Evolutionary conservation across 2,888 invertebrate genomes (phyloP).

Genomic region (Napeogenes sylphis): DNA sequence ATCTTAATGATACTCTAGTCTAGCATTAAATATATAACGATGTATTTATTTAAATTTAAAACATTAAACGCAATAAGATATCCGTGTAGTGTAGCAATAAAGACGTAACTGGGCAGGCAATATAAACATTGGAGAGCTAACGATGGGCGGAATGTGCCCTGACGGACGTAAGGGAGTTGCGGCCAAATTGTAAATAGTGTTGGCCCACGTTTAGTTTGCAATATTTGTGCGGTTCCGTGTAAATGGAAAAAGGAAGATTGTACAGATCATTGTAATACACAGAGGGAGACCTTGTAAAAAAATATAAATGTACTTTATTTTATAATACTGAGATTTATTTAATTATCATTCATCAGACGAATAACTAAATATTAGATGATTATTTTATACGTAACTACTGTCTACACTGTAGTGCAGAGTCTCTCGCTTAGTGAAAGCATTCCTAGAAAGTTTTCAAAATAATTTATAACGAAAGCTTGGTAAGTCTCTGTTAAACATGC

Average conservation of each 20-base stretch:
- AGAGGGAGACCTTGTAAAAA: slow-evolving; percentile 20
- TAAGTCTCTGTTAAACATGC: slow-evolving; percentile 35
- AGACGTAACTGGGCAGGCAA: slow-evolving; percentile 45
- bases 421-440: too few relatives aligned
- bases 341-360: too few relatives aligned
- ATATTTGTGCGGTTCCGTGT: slow-evolving; percentile 73
- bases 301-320: background rate
- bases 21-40: background rate
- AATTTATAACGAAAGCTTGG: background rate
- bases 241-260: slow-evolving; percentile 67
- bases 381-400: too few relatives aligned
- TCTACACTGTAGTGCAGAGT: too few relatives aligned
- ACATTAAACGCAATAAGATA: slow-evolving; percentile 28
- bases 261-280: slow-evolving; percentile 37
- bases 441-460: too few relatives aligned
- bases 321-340: background rate
- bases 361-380: too few relatives aligned
- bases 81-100: slow-evolving; percentile 44
- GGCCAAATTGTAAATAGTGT: slow-evolving; percentile 72
- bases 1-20: slow-evolving; percentile 6
- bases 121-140: slow-evolving; percentile 69
- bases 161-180: slow-evolving; percentile 59
- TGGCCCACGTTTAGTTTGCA: slow-evolving; percentile 72
- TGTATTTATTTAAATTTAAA: slow-evolving; percentile 16
- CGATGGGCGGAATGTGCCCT: slow-evolving; percentile 60